phyloP scores from a whole-genome alignment of 1,140 invertebrate genomes.

The Geopemphigus sp. region DNA sequence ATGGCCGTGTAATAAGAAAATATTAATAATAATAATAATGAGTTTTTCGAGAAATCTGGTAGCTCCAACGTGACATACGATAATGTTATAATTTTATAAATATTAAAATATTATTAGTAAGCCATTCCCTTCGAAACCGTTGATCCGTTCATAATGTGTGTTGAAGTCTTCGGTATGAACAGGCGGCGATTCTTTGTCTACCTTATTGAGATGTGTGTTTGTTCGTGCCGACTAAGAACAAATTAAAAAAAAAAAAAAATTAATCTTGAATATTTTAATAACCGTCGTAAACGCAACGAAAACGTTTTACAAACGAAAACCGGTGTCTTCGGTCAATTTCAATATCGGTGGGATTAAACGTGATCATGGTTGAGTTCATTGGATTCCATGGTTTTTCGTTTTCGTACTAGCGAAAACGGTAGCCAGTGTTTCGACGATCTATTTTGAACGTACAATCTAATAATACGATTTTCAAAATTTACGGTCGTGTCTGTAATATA shows the following conservation, averaged over 20 bases:
- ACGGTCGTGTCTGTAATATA: no score
- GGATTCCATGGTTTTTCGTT: no score
- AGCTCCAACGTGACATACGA: conserved; percentile 45
- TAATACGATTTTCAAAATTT: no score
- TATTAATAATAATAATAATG: not conserved
- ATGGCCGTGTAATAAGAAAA: conserved; percentile 28
- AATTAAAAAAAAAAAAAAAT: conserved; percentile 2
- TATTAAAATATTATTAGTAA: conserved; percentile 37
- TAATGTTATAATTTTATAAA: conserved; percentile 35
- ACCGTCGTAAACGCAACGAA: not conserved
- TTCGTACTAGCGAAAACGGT: no score
- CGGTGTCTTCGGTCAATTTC: not conserved
- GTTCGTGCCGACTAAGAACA: conserved; percentile 32
- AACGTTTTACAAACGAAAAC: not conserved
- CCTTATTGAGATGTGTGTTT: conserved; percentile 30
- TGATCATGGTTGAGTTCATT: no score
- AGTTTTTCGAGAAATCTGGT: conserved; percentile 29
- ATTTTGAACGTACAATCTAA: no score
- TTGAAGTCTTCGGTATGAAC: conserved; percentile 38
- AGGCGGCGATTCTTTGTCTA: conserved; percentile 39
- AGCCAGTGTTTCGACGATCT: no score
- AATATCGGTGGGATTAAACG: no score
- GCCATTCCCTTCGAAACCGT: conserved; percentile 15
- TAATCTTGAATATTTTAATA: conserved; percentile 16
- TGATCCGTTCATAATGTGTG: conserved; percentile 47